These are phyloP conservation scores for Semicossyphus pulcher DNA, from an alignment of 2,113 vertebrate species.

Conservation along the genomic window DNA sequence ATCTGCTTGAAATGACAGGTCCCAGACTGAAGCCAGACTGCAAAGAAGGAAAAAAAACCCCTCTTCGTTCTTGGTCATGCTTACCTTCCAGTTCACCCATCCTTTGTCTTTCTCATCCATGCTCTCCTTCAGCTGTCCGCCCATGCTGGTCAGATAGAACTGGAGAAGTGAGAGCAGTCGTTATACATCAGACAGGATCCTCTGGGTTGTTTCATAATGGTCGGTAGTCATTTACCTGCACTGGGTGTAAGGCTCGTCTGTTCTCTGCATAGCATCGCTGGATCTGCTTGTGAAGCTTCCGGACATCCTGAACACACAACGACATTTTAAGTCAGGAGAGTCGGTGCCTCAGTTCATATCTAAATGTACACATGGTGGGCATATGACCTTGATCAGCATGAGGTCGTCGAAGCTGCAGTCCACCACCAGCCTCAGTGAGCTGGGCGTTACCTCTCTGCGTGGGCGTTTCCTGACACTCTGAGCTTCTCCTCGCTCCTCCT, in stretches of 20 bases:
- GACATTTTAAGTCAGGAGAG: fast-evolving
- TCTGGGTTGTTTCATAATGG: background rate
- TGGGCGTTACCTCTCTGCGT: constrained; percentile 83
- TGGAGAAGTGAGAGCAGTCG: constrained; percentile 54
- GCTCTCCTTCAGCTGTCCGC: constrained; percentile 92
- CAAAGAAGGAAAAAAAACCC: too few relatives aligned
- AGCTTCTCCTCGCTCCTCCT: constrained; percentile 73
- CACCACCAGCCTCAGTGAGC: constrained; percentile 88
- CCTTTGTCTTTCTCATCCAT: constrained; percentile 98
- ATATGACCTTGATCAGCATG: constrained; percentile 90
- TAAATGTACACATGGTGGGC: background rate
- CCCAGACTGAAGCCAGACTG: background rate
- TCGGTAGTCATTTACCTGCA: constrained; percentile 84
- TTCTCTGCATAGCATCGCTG: constrained; percentile 97
- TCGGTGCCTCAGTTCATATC: background rate
- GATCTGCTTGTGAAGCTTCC: constrained; percentile 98
- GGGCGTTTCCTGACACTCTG: constrained; percentile 81
- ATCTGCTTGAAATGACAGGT: too few relatives aligned
- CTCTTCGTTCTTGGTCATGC: background rate
- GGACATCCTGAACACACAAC: constrained; percentile 86
- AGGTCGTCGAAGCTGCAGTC: constrained; percentile 96
- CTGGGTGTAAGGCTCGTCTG: constrained; percentile 89
- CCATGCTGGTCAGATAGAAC: constrained; percentile 95
- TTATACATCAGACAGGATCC: background rate
- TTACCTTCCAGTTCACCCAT: constrained; percentile 99